Percentiles rank a stretch among this genome's conserved stretches.
phyloP scores from a whole-genome alignment of 2,797 vertebrate species.

The Pygocentrus nattereri region DNA sequence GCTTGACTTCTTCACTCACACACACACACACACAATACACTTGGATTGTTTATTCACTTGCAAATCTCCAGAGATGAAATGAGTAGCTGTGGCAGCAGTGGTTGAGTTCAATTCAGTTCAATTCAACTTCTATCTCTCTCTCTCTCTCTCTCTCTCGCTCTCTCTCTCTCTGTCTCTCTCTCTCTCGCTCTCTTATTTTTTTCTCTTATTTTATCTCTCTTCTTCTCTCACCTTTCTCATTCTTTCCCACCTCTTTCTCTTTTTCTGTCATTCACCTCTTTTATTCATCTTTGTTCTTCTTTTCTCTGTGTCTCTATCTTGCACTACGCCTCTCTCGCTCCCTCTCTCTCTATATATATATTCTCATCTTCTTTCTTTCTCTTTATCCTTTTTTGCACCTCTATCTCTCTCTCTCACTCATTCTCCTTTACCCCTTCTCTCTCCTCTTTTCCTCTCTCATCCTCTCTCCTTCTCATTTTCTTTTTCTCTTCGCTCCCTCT shows the following conservation, averaged over 20 bases:
- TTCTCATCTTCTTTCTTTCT: too few species aligned
- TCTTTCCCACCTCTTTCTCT: background rate
- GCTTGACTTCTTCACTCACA: background rate
- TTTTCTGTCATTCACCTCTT: background rate
- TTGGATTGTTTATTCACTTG: slow-evolving; percentile 29
- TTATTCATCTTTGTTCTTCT: background rate
- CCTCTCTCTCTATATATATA: too few species aligned
- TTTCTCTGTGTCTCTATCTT: background rate
- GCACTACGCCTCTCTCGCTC: background rate
- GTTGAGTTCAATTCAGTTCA: background rate
- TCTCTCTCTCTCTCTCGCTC: background rate
- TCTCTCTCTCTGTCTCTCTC: too few species aligned
- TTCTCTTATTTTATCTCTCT: too few species aligned
- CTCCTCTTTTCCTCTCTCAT: background rate
- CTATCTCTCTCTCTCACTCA: too few species aligned
- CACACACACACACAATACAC: slow-evolving; percentile 5
- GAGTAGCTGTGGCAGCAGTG: background rate
- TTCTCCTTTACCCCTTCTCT: too few species aligned
- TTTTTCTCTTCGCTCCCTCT: background rate
- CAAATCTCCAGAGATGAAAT: slow-evolving; percentile 20
- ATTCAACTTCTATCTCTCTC: background rate
- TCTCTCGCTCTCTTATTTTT: background rate
- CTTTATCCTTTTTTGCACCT: too few species aligned
- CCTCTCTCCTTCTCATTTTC: background rate
- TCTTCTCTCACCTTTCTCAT: background rate